Conservation (phyloP, 1,140 invertebrate species). For the Agrypnia vestita region DNA sequence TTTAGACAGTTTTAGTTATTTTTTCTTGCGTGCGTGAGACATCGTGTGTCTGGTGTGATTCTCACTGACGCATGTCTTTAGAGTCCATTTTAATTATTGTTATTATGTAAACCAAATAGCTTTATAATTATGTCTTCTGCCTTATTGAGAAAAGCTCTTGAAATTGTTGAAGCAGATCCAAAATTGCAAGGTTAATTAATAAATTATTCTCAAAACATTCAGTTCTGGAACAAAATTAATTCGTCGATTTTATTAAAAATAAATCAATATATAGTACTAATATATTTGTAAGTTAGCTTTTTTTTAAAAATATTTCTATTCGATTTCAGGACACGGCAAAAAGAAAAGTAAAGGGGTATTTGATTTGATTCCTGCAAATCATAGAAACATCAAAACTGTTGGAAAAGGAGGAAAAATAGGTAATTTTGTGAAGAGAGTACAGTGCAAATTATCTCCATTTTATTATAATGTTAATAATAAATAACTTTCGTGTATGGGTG, state of each 20-base stretch:
- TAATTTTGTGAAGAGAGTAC: background rate
- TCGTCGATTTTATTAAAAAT: too few species aligned
- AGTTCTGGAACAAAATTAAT: too few species aligned
- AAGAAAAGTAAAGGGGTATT: constrained; percentile 58
- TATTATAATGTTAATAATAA: too few species aligned
- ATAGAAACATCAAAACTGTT: constrained; percentile 51
- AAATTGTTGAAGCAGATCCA: constrained; percentile 46
- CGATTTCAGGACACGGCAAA: constrained; percentile 50
- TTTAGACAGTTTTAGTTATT: too few species aligned
- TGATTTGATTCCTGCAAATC: constrained; percentile 55
- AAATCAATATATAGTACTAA: background rate
- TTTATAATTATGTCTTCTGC: constrained; percentile 48
- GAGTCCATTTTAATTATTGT: too few species aligned
- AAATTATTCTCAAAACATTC: background rate
- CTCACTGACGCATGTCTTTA: too few species aligned
- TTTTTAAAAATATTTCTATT: background rate
- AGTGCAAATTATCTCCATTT: background rate
- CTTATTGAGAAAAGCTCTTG: constrained; percentile 42
- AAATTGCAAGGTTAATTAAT: constrained; percentile 35
- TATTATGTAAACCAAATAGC: background rate
- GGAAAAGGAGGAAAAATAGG: constrained; percentile 56
- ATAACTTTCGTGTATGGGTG: too few species aligned
- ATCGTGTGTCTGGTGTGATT: too few species aligned
- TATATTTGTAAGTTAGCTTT: background rate
- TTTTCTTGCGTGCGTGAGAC: too few species aligned